Conservation (phyloP, 2,888 invertebrate species). For the Chorisops tibialis region DNA sequence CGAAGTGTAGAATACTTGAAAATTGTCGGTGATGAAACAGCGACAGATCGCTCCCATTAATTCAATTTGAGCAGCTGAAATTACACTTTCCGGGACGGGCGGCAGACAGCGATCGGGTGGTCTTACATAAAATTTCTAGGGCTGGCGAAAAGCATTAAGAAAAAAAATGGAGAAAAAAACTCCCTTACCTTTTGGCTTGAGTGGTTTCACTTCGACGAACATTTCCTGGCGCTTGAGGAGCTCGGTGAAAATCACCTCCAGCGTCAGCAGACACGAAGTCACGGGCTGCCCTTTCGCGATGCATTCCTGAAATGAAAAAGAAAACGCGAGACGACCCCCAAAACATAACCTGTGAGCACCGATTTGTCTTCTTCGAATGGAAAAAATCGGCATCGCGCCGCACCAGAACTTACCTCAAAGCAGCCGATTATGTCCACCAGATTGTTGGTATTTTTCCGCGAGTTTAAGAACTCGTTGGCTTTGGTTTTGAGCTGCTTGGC, state of each 20-base stretch:
- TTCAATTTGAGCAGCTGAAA: too few species aligned
- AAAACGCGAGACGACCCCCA: not conserved
- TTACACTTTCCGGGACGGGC: not conserved
- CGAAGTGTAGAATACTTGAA: too few species aligned
- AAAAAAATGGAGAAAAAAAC: too few species aligned
- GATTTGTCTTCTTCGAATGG: not conserved
- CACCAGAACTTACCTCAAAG: slow-evolving; percentile 58
- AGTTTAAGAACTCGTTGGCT: slow-evolving; percentile 68
- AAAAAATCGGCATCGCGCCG: slow-evolving; percentile 22
- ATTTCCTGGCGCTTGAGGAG: slow-evolving; percentile 65
- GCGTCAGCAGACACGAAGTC: slow-evolving; percentile 61
- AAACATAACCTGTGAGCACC: not conserved
- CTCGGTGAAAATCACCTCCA: slow-evolving; percentile 70
- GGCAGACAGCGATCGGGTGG: slow-evolving; percentile 4
- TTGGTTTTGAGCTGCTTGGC: slow-evolving; percentile 64
- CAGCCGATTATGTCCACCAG: slow-evolving; percentile 65
- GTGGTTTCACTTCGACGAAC: slow-evolving; percentile 59
- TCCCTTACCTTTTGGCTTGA: slow-evolving; percentile 56
- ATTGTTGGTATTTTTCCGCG: slow-evolving; percentile 62
- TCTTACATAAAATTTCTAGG: slow-evolving; percentile 15
- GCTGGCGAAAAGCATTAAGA: not conserved
- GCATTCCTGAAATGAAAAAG: slow-evolving; percentile 37
- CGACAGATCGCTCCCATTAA: too few species aligned
- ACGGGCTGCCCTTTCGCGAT: slow-evolving; percentile 46
- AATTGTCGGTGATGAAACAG: too few species aligned